Evolutionary conservation across 1,140 invertebrate genomes (phyloP).

Genomic region (Drosophila pseudoananassae): DNA sequence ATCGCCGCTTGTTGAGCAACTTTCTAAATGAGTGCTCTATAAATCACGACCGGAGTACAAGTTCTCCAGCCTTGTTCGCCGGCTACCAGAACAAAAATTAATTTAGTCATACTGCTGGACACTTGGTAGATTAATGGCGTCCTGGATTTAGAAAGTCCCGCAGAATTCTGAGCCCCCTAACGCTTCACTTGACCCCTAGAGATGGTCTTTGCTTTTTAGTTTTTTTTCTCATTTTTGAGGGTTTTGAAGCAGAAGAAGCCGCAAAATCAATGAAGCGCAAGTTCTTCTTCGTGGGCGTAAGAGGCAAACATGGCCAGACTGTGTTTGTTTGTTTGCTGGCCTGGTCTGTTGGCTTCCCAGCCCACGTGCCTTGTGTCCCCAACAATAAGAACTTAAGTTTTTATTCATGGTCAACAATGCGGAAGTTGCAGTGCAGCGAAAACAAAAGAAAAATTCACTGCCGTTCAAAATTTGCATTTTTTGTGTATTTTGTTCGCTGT

Average conservation of each 20-base stretch:
- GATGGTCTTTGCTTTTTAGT: slow-evolving; percentile 1
- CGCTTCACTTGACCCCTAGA: slow-evolving; percentile 32
- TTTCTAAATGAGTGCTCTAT: slow-evolving; percentile 82
- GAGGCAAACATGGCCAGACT: slow-evolving; percentile 38
- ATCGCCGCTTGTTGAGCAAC: slow-evolving; percentile 70
- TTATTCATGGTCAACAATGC: slow-evolving; percentile 82
- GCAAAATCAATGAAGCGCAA: slow-evolving; percentile 69
- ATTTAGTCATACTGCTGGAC: slow-evolving; percentile 79
- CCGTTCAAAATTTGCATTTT: slow-evolving; percentile 71
- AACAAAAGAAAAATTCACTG: slow-evolving; percentile 76
- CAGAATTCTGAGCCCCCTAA: neutral
- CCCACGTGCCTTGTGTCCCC: slow-evolving; percentile 68
- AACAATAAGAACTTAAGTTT: slow-evolving; percentile 82
- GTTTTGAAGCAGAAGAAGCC: neutral
- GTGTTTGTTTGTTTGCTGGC: slow-evolving; percentile 18
- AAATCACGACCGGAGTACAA: slow-evolving; percentile 76
- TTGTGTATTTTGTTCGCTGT: slow-evolving; percentile 12
- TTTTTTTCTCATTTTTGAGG: neutral
- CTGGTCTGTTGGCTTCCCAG: slow-evolving; percentile 18
- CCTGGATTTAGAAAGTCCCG: slow-evolving; percentile 69
- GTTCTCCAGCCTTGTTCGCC: slow-evolving; percentile 65
- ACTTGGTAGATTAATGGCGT: slow-evolving; percentile 77
- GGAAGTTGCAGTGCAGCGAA: slow-evolving; percentile 71
- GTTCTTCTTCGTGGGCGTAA: slow-evolving; percentile 46
- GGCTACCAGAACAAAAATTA: slow-evolving; percentile 79